A percentile compares a stretch with the other conserved stretches of the same genome.
phyloP scores from a whole-genome alignment of 2,888 invertebrate genomes.

The Noctua pronuba region DNA sequence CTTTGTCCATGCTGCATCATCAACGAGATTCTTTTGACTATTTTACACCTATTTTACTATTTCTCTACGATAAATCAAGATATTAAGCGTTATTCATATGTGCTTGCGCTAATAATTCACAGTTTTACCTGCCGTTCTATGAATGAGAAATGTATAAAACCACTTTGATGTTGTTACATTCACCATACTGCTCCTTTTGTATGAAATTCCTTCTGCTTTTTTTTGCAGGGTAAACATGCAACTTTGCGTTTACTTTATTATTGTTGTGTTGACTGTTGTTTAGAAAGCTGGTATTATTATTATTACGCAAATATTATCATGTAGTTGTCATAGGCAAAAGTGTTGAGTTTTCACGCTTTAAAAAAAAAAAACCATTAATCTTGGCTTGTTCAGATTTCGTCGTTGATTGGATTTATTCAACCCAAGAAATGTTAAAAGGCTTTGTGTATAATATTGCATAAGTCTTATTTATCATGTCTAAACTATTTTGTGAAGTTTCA shows the following conservation, averaged over 20 bases:
- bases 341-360: conserved; percentile 24
- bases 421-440: background rate
- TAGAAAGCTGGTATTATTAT: background rate
- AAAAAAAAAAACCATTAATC: too few relatives aligned
- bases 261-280: background rate
- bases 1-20: conserved; percentile 77
- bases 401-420: conserved; percentile 9
- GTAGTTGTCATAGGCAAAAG: background rate
- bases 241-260: background rate
- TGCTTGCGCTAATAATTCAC: background rate
- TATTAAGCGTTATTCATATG: background rate
- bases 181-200: conserved; percentile 43
- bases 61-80: conserved; percentile 1
- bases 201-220: conserved; percentile 32
- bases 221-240: conserved; percentile 15
- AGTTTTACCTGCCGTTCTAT: background rate
- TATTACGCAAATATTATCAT: background rate
- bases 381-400: background rate
- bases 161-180: conserved; percentile 37
- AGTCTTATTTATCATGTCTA: background rate
- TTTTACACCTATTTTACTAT: conserved; percentile 40
- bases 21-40: conserved; percentile 76
- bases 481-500: background rate
- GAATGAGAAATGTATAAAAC: conserved; percentile 7
- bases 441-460: conserved; percentile 12